Evolutionary conservation across 2,797 vertebrate genomes (phyloP).

Genomic region (Cygnus olor): DNA sequence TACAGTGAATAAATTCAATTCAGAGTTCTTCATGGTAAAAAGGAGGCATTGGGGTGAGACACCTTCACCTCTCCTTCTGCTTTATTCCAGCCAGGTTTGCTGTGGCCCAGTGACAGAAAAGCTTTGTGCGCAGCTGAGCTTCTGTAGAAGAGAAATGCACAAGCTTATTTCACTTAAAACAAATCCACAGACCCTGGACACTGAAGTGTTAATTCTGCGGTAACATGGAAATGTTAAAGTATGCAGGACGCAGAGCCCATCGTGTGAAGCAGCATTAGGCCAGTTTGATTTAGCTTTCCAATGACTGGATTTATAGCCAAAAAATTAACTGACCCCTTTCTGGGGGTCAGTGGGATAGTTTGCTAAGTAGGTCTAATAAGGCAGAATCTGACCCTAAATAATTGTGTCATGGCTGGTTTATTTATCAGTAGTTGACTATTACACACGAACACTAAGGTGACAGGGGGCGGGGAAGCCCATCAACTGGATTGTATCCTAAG

Average conservation of each 20-base stretch:
- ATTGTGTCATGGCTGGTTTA: not conserved
- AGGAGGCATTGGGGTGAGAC: not conserved
- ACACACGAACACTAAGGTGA: not conserved
- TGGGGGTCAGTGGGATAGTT: not conserved
- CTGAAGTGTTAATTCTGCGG: not conserved
- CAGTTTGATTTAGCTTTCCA: not conserved
- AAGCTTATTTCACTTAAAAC: not conserved
- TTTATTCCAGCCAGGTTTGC: not conserved
- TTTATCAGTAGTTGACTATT: not conserved
- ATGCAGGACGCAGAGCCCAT: not conserved
- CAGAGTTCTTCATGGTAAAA: constrained; percentile 24
- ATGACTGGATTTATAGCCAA: not conserved
- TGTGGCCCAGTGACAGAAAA: not conserved
- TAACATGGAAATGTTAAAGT: not conserved
- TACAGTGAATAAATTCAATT: constrained; percentile 38
- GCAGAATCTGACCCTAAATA: not conserved
- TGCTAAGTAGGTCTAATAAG: not conserved
- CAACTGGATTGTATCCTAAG: not conserved
- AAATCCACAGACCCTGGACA: not conserved
- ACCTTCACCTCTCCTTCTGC: not conserved
- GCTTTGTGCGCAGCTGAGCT: not conserved
- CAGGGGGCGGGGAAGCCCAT: not conserved
- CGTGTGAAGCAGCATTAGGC: not conserved
- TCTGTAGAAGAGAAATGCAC: not conserved
- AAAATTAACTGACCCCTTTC: not conserved